phyloP scores from a whole-genome alignment of 1,140 invertebrate species.

The Tribolium castaneum region DNA sequence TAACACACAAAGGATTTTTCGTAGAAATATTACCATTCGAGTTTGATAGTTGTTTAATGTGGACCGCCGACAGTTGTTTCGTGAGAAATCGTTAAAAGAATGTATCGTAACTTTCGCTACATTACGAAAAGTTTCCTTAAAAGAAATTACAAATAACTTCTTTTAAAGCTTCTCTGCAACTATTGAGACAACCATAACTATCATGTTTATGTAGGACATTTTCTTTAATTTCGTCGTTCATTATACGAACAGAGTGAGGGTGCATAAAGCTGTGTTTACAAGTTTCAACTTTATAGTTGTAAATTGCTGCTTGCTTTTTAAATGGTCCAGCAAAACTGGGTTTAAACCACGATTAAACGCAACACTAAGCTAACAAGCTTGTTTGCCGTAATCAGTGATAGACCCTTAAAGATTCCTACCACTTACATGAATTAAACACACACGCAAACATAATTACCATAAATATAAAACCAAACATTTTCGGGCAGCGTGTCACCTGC shows the following conservation, averaged over 20 bases:
- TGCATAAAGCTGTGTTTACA: not conserved
- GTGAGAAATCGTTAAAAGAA: not conserved
- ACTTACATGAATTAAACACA: not conserved
- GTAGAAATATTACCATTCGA: not conserved
- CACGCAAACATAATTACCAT: not conserved
- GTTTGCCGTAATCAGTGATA: not conserved
- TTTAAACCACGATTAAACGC: not conserved
- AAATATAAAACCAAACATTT: not conserved
- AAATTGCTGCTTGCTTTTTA: not conserved
- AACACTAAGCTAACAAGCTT: not conserved
- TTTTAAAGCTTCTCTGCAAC: not conserved
- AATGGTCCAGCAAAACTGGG: not conserved
- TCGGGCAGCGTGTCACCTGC: not conserved
- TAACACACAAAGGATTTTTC: not conserved
- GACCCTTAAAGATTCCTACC: not conserved
- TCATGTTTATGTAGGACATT: not conserved
- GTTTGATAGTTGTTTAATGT: not conserved
- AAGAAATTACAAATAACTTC: not conserved
- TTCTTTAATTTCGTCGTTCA: not conserved
- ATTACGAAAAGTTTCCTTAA: not conserved
- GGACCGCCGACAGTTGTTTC: not conserved
- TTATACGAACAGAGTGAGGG: not conserved
- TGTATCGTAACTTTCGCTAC: not conserved
- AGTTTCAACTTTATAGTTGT: not conserved
- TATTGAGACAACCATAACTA: not conserved